These are phyloP conservation scores for Crenichthys baileyi DNA, from an alignment of 2,797 vertebrate genomes.

Conservation along the genomic window DNA sequence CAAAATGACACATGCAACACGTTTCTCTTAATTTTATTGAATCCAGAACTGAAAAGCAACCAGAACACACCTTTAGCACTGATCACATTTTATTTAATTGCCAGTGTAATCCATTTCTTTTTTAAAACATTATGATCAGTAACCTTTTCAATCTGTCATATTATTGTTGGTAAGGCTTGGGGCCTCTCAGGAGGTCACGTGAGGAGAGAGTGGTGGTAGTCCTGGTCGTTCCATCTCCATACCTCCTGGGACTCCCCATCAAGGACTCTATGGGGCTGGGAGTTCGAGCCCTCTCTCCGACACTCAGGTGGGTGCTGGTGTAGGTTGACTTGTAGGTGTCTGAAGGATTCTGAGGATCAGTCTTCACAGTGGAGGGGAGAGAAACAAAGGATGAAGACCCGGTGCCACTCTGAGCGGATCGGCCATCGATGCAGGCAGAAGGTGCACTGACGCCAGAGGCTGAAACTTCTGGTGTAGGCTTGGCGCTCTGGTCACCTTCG, in stretches of 20 bases:
- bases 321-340: slow-evolving; percentile 24
- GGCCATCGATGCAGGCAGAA: slow-evolving; percentile 10
- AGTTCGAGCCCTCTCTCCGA: not conserved
- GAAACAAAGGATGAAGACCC: not conserved
- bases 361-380: slow-evolving; percentile 42
- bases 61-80: not conserved
- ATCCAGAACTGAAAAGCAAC: not conserved
- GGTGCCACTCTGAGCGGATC: slow-evolving; percentile 7
- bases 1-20: no score
- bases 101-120: not conserved
- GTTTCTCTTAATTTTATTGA: no score
- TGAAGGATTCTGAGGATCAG: not conserved
- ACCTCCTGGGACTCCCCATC: slow-evolving; percentile 45
- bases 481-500: slow-evolving; percentile 3
- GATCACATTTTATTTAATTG: not conserved
- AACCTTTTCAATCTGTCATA: not conserved
- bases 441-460: not conserved
- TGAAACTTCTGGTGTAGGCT: slow-evolving; percentile 19
- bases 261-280: slow-evolving; percentile 69
- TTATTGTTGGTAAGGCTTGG: slow-evolving; percentile 38
- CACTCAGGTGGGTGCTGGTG: not conserved
- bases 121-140: not conserved
- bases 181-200: slow-evolving; percentile 52
- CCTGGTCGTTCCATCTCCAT: slow-evolving; percentile 15
- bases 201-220: slow-evolving; percentile 37